Conservation (phyloP, 2,888 invertebrate species). For the Metopia argyrocephala region DNA sequence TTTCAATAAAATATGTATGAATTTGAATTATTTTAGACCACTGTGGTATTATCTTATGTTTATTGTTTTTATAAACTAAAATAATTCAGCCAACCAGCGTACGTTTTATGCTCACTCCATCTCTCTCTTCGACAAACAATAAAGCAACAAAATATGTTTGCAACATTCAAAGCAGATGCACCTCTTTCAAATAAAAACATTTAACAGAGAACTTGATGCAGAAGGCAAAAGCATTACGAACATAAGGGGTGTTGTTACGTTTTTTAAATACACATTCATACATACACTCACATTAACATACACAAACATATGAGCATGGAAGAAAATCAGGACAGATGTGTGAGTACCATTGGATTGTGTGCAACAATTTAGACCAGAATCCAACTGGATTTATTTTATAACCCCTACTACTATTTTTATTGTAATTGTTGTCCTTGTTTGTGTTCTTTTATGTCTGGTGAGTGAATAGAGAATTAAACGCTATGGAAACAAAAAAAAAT, state of each 20-base stretch:
- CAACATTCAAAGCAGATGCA: slow-evolving; percentile 78
- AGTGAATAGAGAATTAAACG: slow-evolving; percentile 44
- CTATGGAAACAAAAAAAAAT: slow-evolving; percentile 68
- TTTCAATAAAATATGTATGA: too few relatives aligned
- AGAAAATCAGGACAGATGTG: slow-evolving; percentile 76
- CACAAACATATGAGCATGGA: slow-evolving; percentile 35
- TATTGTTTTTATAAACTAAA: slow-evolving; percentile 58
- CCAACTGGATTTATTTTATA: slow-evolving; percentile 57
- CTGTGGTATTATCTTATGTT: slow-evolving; percentile 38
- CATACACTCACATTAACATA: background rate
- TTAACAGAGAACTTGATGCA: slow-evolving; percentile 58
- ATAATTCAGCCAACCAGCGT: slow-evolving; percentile 73
- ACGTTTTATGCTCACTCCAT: slow-evolving; percentile 66
- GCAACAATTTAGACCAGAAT: slow-evolving; percentile 61
- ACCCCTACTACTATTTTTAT: slow-evolving; percentile 26
- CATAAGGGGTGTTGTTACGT: slow-evolving; percentile 66
- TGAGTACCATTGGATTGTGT: slow-evolving; percentile 70
- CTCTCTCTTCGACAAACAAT: slow-evolving; percentile 69
- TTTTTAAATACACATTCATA: slow-evolving; percentile 46
- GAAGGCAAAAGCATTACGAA: slow-evolving; percentile 64
- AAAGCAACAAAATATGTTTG: slow-evolving; percentile 78
- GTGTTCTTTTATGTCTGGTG: background rate
- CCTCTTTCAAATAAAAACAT: slow-evolving; percentile 65
- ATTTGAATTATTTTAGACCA: too few relatives aligned
- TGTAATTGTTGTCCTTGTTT: background rate